These are phyloP conservation scores for Ametastegia equiseti DNA, from an alignment of 2,888 invertebrate species.

Conservation along the genomic window DNA sequence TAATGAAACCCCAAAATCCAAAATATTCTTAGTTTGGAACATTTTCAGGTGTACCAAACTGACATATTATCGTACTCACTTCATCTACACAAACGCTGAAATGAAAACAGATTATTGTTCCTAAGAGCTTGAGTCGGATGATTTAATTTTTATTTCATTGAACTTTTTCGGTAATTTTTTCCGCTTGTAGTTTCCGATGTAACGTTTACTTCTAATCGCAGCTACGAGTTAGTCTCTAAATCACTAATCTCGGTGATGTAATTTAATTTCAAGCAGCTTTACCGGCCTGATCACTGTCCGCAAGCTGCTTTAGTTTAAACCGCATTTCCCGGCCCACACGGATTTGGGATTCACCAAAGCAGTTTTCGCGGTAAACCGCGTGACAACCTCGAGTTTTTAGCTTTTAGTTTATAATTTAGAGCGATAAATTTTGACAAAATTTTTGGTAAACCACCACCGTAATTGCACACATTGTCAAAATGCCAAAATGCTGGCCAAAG, in stretches of 20 bases:
- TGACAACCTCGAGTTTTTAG: neutral
- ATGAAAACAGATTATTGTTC: neutral
- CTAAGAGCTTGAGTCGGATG: neutral
- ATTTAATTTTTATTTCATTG: neutral
- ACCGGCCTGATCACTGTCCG: neutral
- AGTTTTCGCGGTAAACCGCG: neutral
- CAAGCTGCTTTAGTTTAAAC: conserved; percentile 7
- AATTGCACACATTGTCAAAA: neutral
- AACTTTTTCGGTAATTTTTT: neutral
- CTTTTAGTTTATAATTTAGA: neutral
- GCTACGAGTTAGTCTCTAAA: neutral
- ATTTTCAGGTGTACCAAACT: too few species aligned
- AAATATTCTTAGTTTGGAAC: too few species aligned
- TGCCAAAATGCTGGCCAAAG: neutral
- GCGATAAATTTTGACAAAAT: neutral
- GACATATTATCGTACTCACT: too few species aligned
- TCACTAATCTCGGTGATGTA: neutral
- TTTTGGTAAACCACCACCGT: neutral
- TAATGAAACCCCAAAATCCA: too few species aligned
- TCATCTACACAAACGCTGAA: too few species aligned
- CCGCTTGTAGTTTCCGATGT: neutral
- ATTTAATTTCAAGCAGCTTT: conserved; percentile 7
- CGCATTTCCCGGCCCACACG: neutral
- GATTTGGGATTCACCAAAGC: neutral
- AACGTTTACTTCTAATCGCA: neutral